These are phyloP conservation scores for Hyaena hyaena DNA, from an alignment of 2,113 vertebrate species.

Conservation along the genomic window DNA sequence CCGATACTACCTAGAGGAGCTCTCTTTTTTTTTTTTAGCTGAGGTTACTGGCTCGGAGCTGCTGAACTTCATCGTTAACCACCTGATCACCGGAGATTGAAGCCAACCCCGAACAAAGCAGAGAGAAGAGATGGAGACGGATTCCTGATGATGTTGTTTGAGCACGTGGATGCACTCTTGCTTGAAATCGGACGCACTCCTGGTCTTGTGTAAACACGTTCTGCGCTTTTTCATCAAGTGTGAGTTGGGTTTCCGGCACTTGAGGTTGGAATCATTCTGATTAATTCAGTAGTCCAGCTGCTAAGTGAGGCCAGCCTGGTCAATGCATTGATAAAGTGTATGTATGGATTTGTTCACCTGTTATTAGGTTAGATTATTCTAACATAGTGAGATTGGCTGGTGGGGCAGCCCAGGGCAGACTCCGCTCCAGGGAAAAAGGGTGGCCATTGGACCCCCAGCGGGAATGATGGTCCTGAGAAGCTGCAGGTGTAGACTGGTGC, in stretches of 20 bases:
- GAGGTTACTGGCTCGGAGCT: background rate
- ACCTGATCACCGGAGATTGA: background rate
- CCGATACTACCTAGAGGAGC: background rate
- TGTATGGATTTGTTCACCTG: background rate
- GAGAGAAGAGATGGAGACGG: background rate
- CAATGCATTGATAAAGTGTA: background rate
- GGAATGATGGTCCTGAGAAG: background rate
- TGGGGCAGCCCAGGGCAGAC: background rate
- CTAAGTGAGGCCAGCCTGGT: background rate
- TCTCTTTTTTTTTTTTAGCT: background rate
- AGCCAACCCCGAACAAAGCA: background rate
- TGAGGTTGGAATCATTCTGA: background rate
- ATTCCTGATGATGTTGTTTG: background rate
- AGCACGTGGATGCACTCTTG: background rate
- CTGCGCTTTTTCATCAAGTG: background rate
- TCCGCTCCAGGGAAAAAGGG: background rate
- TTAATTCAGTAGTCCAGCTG: background rate
- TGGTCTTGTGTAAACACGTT: background rate
- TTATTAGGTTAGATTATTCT: slow-evolving; percentile 16
- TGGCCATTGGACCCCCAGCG: too few species aligned
- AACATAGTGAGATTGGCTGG: background rate
- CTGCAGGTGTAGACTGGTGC: accelerated
- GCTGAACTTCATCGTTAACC: background rate
- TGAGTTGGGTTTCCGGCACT: slow-evolving; percentile 2
- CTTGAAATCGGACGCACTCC: background rate